phyloP scores from a whole-genome alignment of 2,888 invertebrate species.

The Stratiomys singularior region DNA sequence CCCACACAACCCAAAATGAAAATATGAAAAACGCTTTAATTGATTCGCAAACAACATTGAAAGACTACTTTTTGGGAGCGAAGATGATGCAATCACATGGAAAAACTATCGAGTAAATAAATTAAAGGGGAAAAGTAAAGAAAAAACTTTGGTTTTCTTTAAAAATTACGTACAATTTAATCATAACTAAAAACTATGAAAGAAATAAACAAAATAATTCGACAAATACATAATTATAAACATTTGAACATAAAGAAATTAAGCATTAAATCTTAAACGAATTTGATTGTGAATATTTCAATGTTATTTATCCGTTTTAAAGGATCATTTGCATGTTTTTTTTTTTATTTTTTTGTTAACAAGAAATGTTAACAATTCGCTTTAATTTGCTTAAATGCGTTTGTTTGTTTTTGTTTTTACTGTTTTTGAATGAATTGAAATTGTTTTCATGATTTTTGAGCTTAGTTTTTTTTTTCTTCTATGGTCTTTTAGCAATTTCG shows the following conservation, averaged over 20 bases:
- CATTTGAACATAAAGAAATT: conserved; percentile 18
- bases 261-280: conserved; percentile 15
- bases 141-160: not conserved
- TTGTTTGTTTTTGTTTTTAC: too few relatives aligned
- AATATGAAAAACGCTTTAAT: not conserved
- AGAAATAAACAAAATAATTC: not conserved
- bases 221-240: conserved; percentile 6
- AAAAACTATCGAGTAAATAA: too few relatives aligned
- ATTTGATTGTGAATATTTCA: not conserved
- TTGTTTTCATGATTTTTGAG: not conserved
- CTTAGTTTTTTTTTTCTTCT: not conserved
- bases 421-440: not conserved
- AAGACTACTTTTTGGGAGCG: not conserved
- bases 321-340: not conserved
- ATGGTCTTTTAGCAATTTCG: not conserved
- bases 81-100: too few relatives aligned
- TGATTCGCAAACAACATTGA: not conserved
- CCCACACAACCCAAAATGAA: too few relatives aligned
- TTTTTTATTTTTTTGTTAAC: not conserved
- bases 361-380: not conserved
- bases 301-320: too few relatives aligned
- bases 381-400: not conserved
- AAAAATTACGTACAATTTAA: conserved; percentile 23
- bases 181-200: not conserved
- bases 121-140: too few relatives aligned